Conservation (phyloP, 2,888 invertebrate genomes). For the Penaeus monodon region DNA sequence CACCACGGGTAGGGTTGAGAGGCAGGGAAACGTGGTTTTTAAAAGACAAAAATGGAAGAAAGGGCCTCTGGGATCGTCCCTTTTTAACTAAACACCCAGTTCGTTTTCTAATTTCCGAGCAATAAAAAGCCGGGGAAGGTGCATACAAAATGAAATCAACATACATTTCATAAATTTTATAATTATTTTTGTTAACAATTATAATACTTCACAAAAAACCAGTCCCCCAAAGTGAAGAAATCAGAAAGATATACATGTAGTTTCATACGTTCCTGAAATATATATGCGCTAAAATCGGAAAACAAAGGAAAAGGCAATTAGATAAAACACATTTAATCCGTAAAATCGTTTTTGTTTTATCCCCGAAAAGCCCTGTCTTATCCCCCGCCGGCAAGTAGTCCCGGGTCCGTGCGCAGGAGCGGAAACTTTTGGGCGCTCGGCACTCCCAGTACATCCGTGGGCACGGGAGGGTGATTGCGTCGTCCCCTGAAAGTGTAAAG, state of each 20-base stretch:
- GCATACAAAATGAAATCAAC: too few species aligned
- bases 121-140: too few species aligned
- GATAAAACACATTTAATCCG: background rate
- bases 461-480: conserved; percentile 63
- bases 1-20: conserved; percentile 70
- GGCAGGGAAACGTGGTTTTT: too few species aligned
- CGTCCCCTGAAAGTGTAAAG: conserved; percentile 26
- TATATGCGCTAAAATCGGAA: too few species aligned
- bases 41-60: background rate
- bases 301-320: background rate
- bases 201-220: too few species aligned
- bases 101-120: too few species aligned
- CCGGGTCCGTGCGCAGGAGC: conserved; percentile 71
- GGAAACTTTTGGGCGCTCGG: conserved; percentile 69
- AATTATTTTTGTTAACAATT: too few species aligned
- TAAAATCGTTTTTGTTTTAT: background rate
- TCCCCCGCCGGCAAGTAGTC: conserved; percentile 71
- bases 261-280: too few species aligned
- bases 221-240: too few species aligned
- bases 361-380: conserved; percentile 70
- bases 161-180: too few species aligned
- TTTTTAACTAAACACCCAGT: background rate
- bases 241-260: too few species aligned
- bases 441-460: conserved; percentile 63
- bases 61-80: background rate